Percentiles rank a stretch among this genome's conserved stretches.
Evolutionary conservation across 2,888 invertebrate species (phyloP).

Genomic region (Drosophila engyochracea): DNA sequence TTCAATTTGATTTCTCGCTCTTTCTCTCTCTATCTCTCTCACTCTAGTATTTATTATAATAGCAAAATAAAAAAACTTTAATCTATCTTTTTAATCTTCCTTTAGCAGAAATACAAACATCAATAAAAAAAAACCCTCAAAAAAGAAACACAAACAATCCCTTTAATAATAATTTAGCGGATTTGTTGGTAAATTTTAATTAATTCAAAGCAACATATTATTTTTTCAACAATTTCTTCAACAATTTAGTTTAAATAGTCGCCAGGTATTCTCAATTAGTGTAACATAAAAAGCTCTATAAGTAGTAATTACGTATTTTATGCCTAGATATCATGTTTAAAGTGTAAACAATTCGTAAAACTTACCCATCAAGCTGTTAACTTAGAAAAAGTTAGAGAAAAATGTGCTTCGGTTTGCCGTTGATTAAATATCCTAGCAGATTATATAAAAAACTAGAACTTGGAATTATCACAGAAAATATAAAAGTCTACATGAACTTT

Average conservation of each 20-base stretch:
- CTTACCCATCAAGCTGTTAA: slow-evolving; percentile 2
- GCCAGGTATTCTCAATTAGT: slow-evolving; percentile 22
- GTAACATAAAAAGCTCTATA: slow-evolving; percentile 12
- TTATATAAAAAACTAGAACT: not conserved
- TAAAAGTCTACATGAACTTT: not conserved
- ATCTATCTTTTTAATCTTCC: slow-evolving; percentile 49
- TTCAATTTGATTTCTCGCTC: slow-evolving; percentile 18
- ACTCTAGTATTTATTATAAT: slow-evolving; percentile 23
- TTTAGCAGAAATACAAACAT: slow-evolving; percentile 38
- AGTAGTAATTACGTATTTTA: slow-evolving; percentile 24
- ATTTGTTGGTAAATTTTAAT: slow-evolving; percentile 57
- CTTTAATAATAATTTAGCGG: slow-evolving; percentile 42
- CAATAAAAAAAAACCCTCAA: slow-evolving; percentile 6
- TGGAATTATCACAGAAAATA: not conserved
- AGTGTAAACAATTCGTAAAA: slow-evolving; percentile 1
- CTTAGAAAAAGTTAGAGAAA: not conserved
- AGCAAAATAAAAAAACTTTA: slow-evolving; percentile 11
- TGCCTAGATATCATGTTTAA: slow-evolving; percentile 16
- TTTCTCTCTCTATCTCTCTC: not conserved
- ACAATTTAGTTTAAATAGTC: slow-evolving; percentile 15
- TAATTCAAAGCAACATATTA: slow-evolving; percentile 29
- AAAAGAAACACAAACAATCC: not conserved
- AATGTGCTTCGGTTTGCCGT: not conserved
- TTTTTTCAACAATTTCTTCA: slow-evolving; percentile 12
- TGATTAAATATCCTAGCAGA: slow-evolving; percentile 9